Evolutionary conservation across 2,797 vertebrate genomes (phyloP).

Genomic region (Dromococcyx pavoninus): DNA sequence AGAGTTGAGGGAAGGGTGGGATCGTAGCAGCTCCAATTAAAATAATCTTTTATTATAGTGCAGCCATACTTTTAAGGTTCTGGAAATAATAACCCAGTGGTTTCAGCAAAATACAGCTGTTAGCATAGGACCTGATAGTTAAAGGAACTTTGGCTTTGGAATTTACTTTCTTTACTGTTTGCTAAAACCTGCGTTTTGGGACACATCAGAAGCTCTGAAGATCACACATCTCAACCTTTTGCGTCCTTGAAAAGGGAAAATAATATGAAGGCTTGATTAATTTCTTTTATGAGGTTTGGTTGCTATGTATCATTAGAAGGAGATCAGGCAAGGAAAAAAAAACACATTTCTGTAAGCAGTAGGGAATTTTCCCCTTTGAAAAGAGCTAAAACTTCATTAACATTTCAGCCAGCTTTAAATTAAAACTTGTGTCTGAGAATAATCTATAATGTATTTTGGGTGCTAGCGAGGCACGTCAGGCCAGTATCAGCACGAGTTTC

Average conservation of each 20-base stretch:
- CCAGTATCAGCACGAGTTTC: not conserved
- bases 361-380: constrained; percentile 7
- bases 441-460: constrained; percentile 5
- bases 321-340: not conserved
- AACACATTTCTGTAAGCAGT: not conserved
- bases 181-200: not conserved
- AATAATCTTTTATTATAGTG: not conserved
- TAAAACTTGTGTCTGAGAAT: constrained; percentile 39
- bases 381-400: constrained; percentile 39
- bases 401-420: constrained; percentile 32
- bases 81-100: not conserved
- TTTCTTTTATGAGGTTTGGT: not conserved
- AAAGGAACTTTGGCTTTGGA: constrained; percentile 8
- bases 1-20: not conserved
- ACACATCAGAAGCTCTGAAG: not conserved
- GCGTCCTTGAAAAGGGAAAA: not conserved
- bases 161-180: not conserved
- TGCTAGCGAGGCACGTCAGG: not conserved
- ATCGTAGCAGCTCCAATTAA: not conserved
- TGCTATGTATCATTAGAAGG: not conserved
- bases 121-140: not conserved
- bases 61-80: not conserved
- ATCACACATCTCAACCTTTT: constrained; percentile 9
- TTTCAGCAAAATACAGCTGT: not conserved
- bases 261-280: not conserved